Evolutionary conservation across 2,113 vertebrate species (phyloP), one percentile per base, ranked within the genome.

Genomic region (Galemys pyrenaicus): DNA sequence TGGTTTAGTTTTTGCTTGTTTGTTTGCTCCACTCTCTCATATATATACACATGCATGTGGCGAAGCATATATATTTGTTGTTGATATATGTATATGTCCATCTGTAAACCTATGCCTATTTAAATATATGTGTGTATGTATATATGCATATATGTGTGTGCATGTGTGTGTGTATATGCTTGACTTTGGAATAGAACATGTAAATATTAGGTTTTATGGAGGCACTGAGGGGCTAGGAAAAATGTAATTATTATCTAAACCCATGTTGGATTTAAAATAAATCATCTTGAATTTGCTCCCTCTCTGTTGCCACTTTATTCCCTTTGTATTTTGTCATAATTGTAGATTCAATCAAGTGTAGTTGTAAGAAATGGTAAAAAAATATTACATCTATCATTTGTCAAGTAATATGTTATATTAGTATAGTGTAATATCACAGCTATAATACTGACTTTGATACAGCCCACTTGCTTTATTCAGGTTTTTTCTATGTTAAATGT

Each of bases 1-100:
- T 58, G 51, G 39, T 79, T 86, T 87, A 92, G 44, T 44, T 82
- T 93, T 87, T 87, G 9, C 87, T 91, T 83, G 22, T 92, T 95
- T 94, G 41, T 91, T 75, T 51, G 49, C 64, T 92, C 49, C 71
- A 73, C 78, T 80, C 82, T 94, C 94, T 87, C 62, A 60, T 89
- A 65, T 84, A n/a, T 49, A 73, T 20, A 41, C 60, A 65, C 2
- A 4, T 80, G 39, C 28, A 54, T 82, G 56, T 77, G 35, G 46
- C 37, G 60, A 92, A 83, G 87, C 84, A 77, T 65, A 84, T 83
- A 35, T 84, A 91, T 87, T 89, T 92, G 46, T 75, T 91, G 46
- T 82, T 78, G 67, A 88, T 79, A 30, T 78, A 88, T 96, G 49
- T 80, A 60, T 94, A 81, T 56, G 19, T 79, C 56, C 58, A 82